Conservation (phyloP, 2,797 vertebrate species). For the Chelmon rostratus region DNA sequence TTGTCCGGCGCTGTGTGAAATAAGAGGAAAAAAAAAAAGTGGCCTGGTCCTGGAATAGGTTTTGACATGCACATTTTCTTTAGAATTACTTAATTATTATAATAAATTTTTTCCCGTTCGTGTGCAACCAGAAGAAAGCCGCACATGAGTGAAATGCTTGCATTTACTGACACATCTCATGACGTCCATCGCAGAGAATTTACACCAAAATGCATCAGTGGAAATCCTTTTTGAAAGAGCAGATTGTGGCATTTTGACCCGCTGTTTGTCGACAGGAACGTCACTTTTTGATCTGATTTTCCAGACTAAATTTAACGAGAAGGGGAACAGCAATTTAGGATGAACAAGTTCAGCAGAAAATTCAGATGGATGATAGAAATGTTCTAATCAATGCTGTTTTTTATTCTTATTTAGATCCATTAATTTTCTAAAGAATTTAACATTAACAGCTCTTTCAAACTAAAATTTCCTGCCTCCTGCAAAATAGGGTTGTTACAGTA, state of each 20-base stretch:
- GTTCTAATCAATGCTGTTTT: not conserved
- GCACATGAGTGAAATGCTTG: not conserved
- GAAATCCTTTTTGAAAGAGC: not conserved
- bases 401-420: not conserved
- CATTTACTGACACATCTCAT: not conserved
- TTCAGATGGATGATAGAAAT: not conserved
- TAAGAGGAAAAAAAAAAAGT: not conserved
- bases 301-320: not conserved
- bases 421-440: not conserved
- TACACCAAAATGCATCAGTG: not conserved
- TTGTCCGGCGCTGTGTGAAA: not conserved
- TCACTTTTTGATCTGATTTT: not conserved
- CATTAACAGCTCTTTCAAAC: not conserved
- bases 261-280: not conserved
- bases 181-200: not conserved
- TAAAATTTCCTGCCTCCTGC: not conserved
- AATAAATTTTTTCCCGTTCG: not conserved
- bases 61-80: conserved; percentile 11
- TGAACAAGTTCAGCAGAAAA: not conserved
- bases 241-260: not conserved
- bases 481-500: not conserved
- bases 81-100: not conserved
- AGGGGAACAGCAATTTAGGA: not conserved
- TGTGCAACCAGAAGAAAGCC: not conserved
- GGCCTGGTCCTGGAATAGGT: conserved; percentile 15